Base-by-base conservation (phyloP, 2,888 invertebrate genomes). In the Pardosa pseudoannulata region DNA sequence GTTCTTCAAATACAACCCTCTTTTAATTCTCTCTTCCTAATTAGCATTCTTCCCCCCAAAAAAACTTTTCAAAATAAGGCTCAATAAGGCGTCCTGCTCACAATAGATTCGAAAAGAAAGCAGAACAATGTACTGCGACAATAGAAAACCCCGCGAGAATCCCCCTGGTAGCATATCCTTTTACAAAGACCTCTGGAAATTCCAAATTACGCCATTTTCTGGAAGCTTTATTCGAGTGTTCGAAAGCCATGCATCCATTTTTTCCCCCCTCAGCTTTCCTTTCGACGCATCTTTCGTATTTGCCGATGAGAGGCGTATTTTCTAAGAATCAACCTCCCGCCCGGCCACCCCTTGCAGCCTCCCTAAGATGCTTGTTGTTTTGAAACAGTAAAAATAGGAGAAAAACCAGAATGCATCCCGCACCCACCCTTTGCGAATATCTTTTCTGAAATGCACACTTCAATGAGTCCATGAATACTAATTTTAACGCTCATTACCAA, bases 391-490 rank as follows among this genome's bases (percentile, higher is more conserved):
- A 56, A 23, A 56, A 56, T 19, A 23, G 56, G 16, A 56, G 1
- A 56, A 56, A 56, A 56, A 56, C 56, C 41, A 46, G 9, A 9
- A 13, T 16, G 5, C 19, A 3, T 23, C 11, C 1, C 19, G 5
- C 56, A 1, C 19, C 56, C 23, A 19, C 56, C 56, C 5, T 23
- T 56, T 36, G 5, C 16, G 41, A 16, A 16, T 46, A 46, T 46
- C 41, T 46, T 46, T 23, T 56, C 56, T 23, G 23, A 23, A 23
- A 56, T 6, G 19, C 11, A 23, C 83, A 85, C 78, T 85, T 85
- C 76, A 85, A 85, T 85, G 83, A 85, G 73, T 73, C 78, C 68
- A 85, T 85, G 83, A 85, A 85, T 85, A 85, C 83, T 85, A 85
- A 85, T 85, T 85, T 85, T 85, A 85, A 78, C 78, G 83, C 83